Percentiles rank a stretch among this genome's conserved stretches.
These are phyloP conservation scores for Anhinga anhinga DNA, from an alignment of 2,113 vertebrate genomes.

Conservation along the genomic window DNA sequence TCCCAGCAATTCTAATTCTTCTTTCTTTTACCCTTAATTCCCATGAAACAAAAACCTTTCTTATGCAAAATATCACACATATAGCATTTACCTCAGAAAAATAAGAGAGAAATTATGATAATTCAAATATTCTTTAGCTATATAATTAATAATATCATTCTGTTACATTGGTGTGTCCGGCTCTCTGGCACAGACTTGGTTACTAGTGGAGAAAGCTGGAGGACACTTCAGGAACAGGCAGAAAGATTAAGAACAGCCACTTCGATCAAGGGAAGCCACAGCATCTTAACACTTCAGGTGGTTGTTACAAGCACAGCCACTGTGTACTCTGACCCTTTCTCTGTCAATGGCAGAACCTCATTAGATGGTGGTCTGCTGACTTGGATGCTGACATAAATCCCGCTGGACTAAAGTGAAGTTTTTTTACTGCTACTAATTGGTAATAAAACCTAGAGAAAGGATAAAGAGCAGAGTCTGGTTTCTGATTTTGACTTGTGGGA, in stretches of 20 bases:
- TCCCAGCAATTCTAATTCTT: background rate
- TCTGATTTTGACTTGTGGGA: background rate
- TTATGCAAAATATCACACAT: background rate
- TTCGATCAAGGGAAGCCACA: background rate
- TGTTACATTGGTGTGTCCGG: background rate
- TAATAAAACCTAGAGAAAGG: background rate
- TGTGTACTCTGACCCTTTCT: background rate
- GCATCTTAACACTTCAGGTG: background rate
- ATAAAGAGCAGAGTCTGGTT: background rate
- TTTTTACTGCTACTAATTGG: background rate
- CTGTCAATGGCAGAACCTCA: background rate
- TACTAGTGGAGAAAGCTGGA: background rate
- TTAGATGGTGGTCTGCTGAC: background rate
- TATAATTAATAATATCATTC: background rate
- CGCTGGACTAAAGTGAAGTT: background rate
- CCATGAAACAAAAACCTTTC: background rate
- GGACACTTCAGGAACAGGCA: background rate
- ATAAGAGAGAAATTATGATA: background rate
- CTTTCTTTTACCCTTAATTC: background rate
- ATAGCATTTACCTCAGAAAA: background rate
- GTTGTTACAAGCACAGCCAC: background rate
- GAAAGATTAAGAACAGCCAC: background rate
- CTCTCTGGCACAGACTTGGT: no score
- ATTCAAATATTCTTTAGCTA: background rate
- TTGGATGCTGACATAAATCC: background rate